Evolutionary conservation across 2,888 invertebrate species (phyloP).

Genomic region (Exocentrus adspersus): DNA sequence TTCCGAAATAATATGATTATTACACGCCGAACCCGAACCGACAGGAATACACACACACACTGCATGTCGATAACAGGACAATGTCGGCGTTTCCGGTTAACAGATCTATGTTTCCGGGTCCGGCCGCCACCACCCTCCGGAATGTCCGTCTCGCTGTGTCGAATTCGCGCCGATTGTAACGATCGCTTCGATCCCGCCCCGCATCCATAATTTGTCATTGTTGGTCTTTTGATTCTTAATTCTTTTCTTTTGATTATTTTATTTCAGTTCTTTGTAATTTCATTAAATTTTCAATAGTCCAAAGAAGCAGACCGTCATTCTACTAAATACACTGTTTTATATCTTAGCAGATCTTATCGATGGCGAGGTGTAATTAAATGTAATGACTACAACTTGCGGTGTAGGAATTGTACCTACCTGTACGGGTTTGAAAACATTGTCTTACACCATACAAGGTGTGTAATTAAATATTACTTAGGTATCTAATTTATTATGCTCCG

Average conservation of each 20-base stretch:
- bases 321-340: conserved; percentile 54
- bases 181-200: too few species aligned
- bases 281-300: neutral
- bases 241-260: too few species aligned
- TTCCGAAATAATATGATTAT: conserved; percentile 57
- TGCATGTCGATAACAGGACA: conserved; percentile 58
- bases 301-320: conserved; percentile 48
- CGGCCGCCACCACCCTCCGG: conserved; percentile 50
- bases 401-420: conserved; percentile 48
- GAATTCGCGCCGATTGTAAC: conserved; percentile 38
- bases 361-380: conserved; percentile 52
- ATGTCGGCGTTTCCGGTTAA: conserved; percentile 58
- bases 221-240: too few species aligned
- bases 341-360: conserved; percentile 48
- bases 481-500: conserved; percentile 63
- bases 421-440: conserved; percentile 25
- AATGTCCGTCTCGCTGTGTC: conserved; percentile 53
- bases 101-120: conserved; percentile 57
- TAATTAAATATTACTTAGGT: conserved; percentile 64
- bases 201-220: too few species aligned
- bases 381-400: conserved; percentile 52
- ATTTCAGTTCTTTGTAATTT: too few species aligned
- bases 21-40: conserved; percentile 43
- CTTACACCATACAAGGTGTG: conserved; percentile 42
- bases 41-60: conserved; percentile 45